phyloP scores from a whole-genome alignment of 35 echinoderm and acorn worm species.

The Antedon bifida region DNA sequence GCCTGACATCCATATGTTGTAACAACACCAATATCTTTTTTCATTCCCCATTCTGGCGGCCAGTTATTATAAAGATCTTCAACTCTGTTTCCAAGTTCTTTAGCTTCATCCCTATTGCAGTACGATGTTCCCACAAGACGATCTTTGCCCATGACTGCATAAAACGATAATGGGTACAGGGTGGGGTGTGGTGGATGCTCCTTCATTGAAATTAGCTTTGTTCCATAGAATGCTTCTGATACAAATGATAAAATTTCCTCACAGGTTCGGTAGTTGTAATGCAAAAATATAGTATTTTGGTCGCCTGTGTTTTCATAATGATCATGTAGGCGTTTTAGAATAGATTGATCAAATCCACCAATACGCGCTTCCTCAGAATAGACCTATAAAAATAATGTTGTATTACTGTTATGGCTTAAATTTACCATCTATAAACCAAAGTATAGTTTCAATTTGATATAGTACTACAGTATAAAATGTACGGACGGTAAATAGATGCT shows the following conservation, averaged over 20 bases:
- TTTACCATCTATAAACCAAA: too few species aligned
- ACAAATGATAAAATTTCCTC: constrained; percentile 58
- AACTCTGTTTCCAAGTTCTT: constrained; percentile 35
- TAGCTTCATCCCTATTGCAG: constrained; percentile 52
- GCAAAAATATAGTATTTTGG: too few species aligned
- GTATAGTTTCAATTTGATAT: too few species aligned
- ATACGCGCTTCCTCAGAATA: too few species aligned
- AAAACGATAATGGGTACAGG: constrained; percentile 56
- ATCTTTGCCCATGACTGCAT: constrained; percentile 50
- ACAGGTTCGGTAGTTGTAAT: constrained; percentile 59
- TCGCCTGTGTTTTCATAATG: too few species aligned
- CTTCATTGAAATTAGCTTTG: constrained; percentile 10
- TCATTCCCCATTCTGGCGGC: constrained; percentile 45
- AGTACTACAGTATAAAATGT: too few species aligned
- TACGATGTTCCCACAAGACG: constrained; percentile 45
- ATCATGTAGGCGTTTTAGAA: too few species aligned
- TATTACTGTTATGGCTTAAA: too few species aligned
- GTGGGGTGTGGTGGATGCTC: constrained; percentile 28
- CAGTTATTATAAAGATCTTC: constrained; percentile 30
- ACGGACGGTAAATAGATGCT: too few species aligned
- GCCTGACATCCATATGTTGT: constrained; percentile 69
- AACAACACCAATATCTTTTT: constrained; percentile 51
- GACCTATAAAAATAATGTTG: too few species aligned
- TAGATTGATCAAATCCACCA: too few species aligned
- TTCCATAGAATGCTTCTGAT: constrained; percentile 30